Base-by-base conservation (phyloP, 2,113 vertebrate genomes). In the Galbula dea region DNA sequence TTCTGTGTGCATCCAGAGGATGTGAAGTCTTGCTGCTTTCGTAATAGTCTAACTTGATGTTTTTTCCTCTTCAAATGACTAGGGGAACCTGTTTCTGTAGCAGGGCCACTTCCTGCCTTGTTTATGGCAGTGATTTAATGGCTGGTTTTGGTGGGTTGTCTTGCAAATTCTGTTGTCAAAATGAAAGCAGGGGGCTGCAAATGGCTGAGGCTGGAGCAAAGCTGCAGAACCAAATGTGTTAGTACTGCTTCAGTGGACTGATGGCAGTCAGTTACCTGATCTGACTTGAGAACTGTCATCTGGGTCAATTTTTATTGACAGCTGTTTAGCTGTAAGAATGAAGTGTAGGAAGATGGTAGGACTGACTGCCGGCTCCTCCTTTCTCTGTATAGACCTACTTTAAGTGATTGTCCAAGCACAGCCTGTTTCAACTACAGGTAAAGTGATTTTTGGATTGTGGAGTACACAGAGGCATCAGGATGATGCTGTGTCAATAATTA, bases 361-460 rank as follows among this genome's bases (percentile, higher is more conserved):
- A 37, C 18, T 0, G 0, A 41, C 30, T n/a, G n/a, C n/a, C n/a
- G n/a, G n/a, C n/a, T 78, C n/a, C 10, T 92, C 32, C 62, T 73
- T 91, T 75, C 9, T 9, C 39, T 75, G 14, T 16, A 9, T 24
- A 30, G 34, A 27, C 77, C 49, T 59, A 1, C 32, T 21, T 34
- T 10, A 78, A 84, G 48, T 30, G 49, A 36, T 43, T 73, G 45
- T 73, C 23, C 36, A 46, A 36, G 39, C 7, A 4, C 0, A 1
- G 18, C 34, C 36, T 58, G 11, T 76, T 86, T 76, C 46, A 87
- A 2, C 51, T 84, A 29, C 10, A 8, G 9, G 46, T 27, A 2
- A 30, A 67, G 29, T 65, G 37, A 10, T 27, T 94, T n/a, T 89
- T 57, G 71, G 49, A 22, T 22, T 59, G 2, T 45, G 74, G 61